A percentile compares a stretch with the other conserved stretches of the same genome.
phyloP scores from a whole-genome alignment of 2,113 vertebrate species.

The Vulpes ferrilata region DNA sequence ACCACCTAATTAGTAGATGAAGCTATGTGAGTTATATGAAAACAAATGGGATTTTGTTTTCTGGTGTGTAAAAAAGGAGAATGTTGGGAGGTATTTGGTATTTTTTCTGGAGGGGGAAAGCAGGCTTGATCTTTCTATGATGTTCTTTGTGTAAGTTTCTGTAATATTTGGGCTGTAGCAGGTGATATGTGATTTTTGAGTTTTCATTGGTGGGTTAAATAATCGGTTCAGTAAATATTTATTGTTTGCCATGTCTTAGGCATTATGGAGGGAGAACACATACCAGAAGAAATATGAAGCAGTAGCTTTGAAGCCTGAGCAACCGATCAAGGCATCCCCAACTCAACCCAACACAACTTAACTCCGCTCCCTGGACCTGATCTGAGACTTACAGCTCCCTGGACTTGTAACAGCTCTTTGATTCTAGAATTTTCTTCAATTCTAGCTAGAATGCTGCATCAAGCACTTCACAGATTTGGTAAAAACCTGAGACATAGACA shows the following conservation, averaged over 20 bases:
- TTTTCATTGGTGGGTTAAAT: constrained; percentile 21
- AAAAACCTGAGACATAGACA: not conserved
- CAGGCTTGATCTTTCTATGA: constrained; percentile 34
- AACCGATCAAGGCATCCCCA: not conserved
- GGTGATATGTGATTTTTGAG: constrained; percentile 31
- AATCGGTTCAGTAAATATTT: constrained; percentile 35
- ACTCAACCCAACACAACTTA: not conserved
- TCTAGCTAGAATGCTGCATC: not conserved
- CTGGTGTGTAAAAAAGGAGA: constrained; percentile 79
- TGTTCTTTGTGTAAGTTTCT: not conserved
- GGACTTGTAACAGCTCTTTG: not conserved
- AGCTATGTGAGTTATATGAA: constrained; percentile 83
- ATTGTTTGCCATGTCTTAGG: not conserved
- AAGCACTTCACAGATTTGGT: not conserved
- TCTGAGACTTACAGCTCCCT: not conserved
- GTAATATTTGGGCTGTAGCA: constrained; percentile 23
- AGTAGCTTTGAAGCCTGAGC: not conserved
- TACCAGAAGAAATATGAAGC: not conserved
- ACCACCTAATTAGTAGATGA: constrained; percentile 86
- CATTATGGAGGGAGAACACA: not conserved
- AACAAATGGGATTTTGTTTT: constrained; percentile 83
- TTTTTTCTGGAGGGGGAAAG: constrained; percentile 27
- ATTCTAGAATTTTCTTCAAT: not conserved
- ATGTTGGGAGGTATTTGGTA: constrained; percentile 73
- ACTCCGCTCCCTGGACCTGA: not conserved